Base-by-base conservation (phyloP, 1,140 invertebrate species). In the Antheraea pernyi region DNA sequence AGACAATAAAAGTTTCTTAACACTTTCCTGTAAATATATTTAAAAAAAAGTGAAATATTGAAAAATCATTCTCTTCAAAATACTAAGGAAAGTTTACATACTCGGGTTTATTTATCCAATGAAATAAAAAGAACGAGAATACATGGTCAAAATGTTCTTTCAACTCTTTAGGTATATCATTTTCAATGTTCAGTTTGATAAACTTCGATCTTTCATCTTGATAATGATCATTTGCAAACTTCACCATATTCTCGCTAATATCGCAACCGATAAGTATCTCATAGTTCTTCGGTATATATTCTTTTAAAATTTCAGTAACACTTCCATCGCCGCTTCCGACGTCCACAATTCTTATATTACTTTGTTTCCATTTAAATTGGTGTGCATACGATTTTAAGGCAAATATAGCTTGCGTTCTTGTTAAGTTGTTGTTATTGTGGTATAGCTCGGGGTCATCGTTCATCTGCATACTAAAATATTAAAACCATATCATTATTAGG, bases 121-220 rank as follows among this genome's bases (percentile, higher is more conserved):
- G 97, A 0, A 97, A 89, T 73, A 96, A 96, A 80, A 97, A 97
- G 77, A 97, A 97, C 0, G 96, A 97, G 63, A 97, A 95, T 0
- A 95, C 94, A 78, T 97, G 96, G 72, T 96, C 93, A 76, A 96
- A 97, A 30, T 86, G 83, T 10, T 86, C 93, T n/a, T 89, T 77
- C 70, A 93, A 75, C 11, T 93, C 80, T 1, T 84, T 83, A 0
- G 94, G 93, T 39, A 95, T 76, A 0, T 94, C 81, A 3, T 83
- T 79, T 0, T 94, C 93, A 59, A 97, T 95, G 77, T 97, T 95
- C 67, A 97, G 81, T 19, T 94, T 86, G 0, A 92, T 80, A 79
- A 97, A 98, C 4, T 92, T 87, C 3, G 95, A 84, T 68, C 92
- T 75, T 9, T 88, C 83, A 60, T 93, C 79, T 0, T 83, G 74